Evolutionary conservation across 53 echinoderm and acorn worm genomes (phyloP), one percentile per base, ranked within the genome.

Genomic region (Actinopyga echinites): DNA sequence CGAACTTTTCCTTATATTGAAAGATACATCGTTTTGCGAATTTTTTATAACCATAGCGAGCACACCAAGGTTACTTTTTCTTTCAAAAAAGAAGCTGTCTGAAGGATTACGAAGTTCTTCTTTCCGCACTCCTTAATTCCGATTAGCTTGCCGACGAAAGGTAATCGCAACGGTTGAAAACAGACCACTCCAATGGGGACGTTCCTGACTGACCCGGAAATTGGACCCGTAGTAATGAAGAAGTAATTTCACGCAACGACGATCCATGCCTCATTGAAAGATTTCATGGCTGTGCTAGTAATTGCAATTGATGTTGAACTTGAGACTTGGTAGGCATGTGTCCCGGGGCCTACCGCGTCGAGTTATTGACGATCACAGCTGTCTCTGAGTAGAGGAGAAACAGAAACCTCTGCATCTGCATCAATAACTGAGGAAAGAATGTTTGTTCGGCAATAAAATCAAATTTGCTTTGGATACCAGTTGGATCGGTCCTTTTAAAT

Each of bases 401-500:
- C 71, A 71, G 71, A 71, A 40, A 42, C 71, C 35, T 6, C 71
- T 38, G 71, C 26, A 40, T 42, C 44, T 40, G 42, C 71, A 71
- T 20, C 43, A 71, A 71, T 71, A 71, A 71, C 71, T 71, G 24
- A 6, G 42, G n/a, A 71, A 71, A 71, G 71, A 71, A 71, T 71
- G 71, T 71, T 71, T 71, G 71, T 71, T 71, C 71, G 42, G n/a
- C 43, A 37, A 71, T 40, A 40, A 71, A 71, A 71, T 68, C 71
- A 71, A 71, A 71, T 71, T 71, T 71, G 42, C 40, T 71, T 43
- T 42, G 42, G 42, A 71, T 71, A 71, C 71, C 71, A 71, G 42
- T 71, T 71, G 71, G 71, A 42, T 71, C 42, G 71, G 71, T 71
- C 71, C 44, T 71, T 71, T 71, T n/a, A 37, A 71, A 32, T 71